Evolutionary conservation across 2,888 invertebrate species (phyloP), one percentile per base, ranked within the genome.

Genomic region (Leptopilina myrica): DNA sequence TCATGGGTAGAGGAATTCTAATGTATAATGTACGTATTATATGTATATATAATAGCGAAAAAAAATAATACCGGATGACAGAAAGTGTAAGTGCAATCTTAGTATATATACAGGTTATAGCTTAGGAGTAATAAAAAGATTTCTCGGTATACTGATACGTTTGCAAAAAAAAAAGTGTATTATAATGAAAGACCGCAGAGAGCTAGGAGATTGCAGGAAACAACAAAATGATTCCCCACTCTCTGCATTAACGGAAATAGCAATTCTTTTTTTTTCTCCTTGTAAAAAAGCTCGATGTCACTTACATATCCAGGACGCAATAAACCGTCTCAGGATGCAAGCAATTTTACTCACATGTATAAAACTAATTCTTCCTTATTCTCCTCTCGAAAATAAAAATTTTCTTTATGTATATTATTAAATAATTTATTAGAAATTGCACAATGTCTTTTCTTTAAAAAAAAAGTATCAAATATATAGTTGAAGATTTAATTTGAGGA

Each of bases 61-160:
- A 75, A 33, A 43, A 43, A 43, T 43, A 7, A 43, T 43, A 26
- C 73, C n/a, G 69, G 65, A 73, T 76, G 64, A 78, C 80, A 59
- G 77, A 82, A 81, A 79, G 75, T 84, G 79, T 79, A 86, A 87
- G 86, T 87, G 87, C 87, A 86, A 86, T 87, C 84, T 79, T 77
- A 77, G 78, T 33, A 33, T 20, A 33, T 20, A 20, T 78, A 77
- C 79, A 79, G 76, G 53, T 33, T 33, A 33, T 78, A 12, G 64
- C n/a, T 53, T 78, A 46, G 33, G 40, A 12, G 14, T 49, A 64
- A 49, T 14, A 33, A 66, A 66, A 77, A 77, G 64, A 64, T 46
- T 5, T 56, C n/a, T n/a, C 33, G 33, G 11, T 14, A 73, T 73
- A 33, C 33, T 33, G 73, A 56, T 73, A 56, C 53, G 33, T 73